A percentile compares a stretch with the other conserved stretches of the same genome.
These are phyloP conservation scores for Hypolimnas misippus DNA, from an alignment of 2,888 invertebrate genomes.

Conservation along the genomic window DNA sequence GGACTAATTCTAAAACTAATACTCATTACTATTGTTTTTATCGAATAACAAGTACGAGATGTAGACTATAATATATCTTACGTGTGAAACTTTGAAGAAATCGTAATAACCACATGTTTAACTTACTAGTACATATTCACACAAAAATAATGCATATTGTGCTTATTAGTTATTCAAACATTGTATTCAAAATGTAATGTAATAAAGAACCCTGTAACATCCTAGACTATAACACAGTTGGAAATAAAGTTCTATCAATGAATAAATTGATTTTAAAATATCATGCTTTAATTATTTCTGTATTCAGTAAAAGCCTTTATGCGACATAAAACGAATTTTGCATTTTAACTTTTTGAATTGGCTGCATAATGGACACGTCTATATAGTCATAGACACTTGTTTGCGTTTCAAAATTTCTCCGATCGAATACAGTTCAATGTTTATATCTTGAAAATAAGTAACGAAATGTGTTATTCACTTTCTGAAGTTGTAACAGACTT, in stretches of 20 bases:
- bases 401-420: not conserved
- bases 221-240: not conserved
- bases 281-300: not conserved
- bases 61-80: too few relatives aligned
- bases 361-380: not conserved
- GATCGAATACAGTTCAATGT: not conserved
- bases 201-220: too few relatives aligned
- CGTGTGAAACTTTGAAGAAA: too few relatives aligned
- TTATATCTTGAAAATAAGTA: slow-evolving; percentile 22
- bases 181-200: too few relatives aligned
- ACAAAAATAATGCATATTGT: too few relatives aligned
- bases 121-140: too few relatives aligned
- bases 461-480: slow-evolving; percentile 29
- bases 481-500: slow-evolving; percentile 25
- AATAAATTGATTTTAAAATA: slow-evolving; percentile 9
- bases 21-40: too few relatives aligned
- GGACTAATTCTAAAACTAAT: too few relatives aligned
- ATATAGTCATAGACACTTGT: not conserved
- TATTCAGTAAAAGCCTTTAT: slow-evolving; percentile 4
- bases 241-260: not conserved
- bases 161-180: too few relatives aligned
- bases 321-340: not conserved
- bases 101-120: too few relatives aligned
- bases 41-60: too few relatives aligned
- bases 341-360: not conserved